A percentile compares a stretch with the other conserved stretches of the same genome.
Conservation (phyloP, 2,113 vertebrate genomes). For the Perognathus longimembris region DNA sequence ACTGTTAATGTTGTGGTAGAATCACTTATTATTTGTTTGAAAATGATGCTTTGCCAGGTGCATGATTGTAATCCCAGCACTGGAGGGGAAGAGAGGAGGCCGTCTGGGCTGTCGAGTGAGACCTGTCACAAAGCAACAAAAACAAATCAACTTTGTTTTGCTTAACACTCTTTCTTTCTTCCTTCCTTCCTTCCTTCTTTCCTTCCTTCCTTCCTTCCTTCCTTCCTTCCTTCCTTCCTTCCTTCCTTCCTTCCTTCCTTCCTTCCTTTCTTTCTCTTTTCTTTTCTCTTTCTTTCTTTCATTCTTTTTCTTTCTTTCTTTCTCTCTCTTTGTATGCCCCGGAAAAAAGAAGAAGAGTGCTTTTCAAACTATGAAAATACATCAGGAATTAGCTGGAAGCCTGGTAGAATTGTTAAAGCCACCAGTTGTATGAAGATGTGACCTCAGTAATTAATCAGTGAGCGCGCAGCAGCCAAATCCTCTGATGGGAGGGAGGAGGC, state of each 20-base stretch:
- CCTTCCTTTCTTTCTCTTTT: background rate
- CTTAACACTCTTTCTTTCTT: background rate
- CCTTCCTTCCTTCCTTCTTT: background rate
- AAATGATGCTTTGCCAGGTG: background rate
- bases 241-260: background rate
- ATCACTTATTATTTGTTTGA: constrained; percentile 8
- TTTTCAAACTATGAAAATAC: constrained; percentile 32
- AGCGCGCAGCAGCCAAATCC: constrained; percentile 71
- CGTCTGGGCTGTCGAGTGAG: background rate
- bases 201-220: background rate
- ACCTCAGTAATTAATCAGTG: constrained; percentile 74
- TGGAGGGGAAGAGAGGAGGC: background rate
- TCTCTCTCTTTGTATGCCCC: background rate
- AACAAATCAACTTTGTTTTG: background rate
- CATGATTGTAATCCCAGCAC: background rate
- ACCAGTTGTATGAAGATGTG: constrained; percentile 51
- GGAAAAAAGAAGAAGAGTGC: constrained; percentile 33
- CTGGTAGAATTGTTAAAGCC: constrained; percentile 56
- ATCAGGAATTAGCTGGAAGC: constrained; percentile 60
- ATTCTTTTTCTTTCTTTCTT: background rate
- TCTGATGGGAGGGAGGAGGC: constrained; percentile 66
- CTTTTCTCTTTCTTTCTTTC: background rate
- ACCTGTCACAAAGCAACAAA: background rate
- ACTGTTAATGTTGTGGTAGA: constrained; percentile 15
- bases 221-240: background rate